A percentile compares a stretch with the other conserved stretches of the same genome.
Evolutionary conservation across 1,140 invertebrate genomes (phyloP).

Genomic region (Macrobrachium nipponense): DNA sequence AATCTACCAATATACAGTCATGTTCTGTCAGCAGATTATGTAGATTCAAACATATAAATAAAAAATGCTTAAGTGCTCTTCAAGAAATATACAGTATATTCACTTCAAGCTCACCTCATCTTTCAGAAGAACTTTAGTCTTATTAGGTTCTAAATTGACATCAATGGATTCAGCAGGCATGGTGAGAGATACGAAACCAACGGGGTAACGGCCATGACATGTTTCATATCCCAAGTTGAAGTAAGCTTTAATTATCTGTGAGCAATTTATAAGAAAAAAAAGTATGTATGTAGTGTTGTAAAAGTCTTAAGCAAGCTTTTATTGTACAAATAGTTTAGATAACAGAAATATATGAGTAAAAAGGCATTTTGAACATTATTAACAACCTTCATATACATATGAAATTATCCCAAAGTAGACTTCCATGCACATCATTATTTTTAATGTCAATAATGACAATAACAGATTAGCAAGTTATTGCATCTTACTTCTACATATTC

Average conservation of each 20-base stretch:
- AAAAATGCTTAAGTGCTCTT: background rate
- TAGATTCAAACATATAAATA: background rate
- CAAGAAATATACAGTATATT: background rate
- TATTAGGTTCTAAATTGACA: constrained; percentile 78
- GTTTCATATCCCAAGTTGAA: constrained; percentile 58
- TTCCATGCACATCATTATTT: no score
- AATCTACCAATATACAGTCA: no score
- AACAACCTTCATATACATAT: no score
- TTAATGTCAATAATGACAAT: no score
- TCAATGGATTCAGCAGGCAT: constrained; percentile 72
- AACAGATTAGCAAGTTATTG: no score
- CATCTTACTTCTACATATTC: no score
- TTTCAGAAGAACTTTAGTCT: constrained; percentile 73
- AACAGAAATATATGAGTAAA: no score
- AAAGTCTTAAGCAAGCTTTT: no score
- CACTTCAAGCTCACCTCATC: constrained; percentile 69
- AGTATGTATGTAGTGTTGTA: no score
- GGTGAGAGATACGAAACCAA: constrained; percentile 70
- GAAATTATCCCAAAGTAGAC: no score
- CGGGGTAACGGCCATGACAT: constrained; percentile 68
- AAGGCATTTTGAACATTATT: no score
- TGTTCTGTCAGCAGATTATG: background rate
- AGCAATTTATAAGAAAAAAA: background rate
- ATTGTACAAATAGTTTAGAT: no score
- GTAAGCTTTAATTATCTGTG: constrained; percentile 69